phyloP scores from a whole-genome alignment of 2,888 invertebrate species.

The Hesperia comma region DNA sequence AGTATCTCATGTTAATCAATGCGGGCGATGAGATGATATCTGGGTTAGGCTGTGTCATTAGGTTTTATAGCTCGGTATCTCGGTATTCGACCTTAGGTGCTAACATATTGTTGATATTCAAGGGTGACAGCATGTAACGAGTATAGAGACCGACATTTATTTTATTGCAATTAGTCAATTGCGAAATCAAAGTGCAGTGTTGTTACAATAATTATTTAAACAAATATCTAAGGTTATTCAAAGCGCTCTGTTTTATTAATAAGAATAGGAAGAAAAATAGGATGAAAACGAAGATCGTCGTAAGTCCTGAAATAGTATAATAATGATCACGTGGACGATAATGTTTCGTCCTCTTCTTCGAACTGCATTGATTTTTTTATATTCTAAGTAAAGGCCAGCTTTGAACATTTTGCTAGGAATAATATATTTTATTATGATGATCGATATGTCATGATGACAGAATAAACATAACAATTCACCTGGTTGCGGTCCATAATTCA shows the following conservation, averaged over 20 bases:
- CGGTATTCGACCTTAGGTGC: constrained; percentile 65
- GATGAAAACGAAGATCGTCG: too few relatives aligned
- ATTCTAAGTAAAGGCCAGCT: constrained; percentile 9
- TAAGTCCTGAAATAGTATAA: too few relatives aligned
- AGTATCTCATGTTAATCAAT: constrained; percentile 54
- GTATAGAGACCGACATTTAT: constrained; percentile 19
- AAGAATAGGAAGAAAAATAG: too few relatives aligned
- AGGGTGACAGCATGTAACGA: constrained; percentile 35
- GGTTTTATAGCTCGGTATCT: constrained; percentile 69
- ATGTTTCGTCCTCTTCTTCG: neutral
- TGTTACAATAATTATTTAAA: neutral
- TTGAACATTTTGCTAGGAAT: constrained; percentile 19
- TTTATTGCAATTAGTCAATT: constrained; percentile 12
- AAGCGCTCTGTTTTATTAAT: too few relatives aligned
- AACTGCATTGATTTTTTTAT: neutral
- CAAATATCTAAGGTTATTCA: too few relatives aligned
- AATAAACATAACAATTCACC: constrained; percentile 21
- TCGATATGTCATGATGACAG: constrained; percentile 1
- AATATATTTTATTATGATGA: constrained; percentile 5
- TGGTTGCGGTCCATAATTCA: constrained; percentile 1
- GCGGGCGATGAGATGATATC: constrained; percentile 65
- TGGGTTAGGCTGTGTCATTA: constrained; percentile 67
- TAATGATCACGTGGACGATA: neutral
- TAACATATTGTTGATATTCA: constrained; percentile 48
- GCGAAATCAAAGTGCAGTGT: neutral